Evolutionary conservation across 1,140 invertebrate species (phyloP).

Genomic region (Drosophila leontia): DNA sequence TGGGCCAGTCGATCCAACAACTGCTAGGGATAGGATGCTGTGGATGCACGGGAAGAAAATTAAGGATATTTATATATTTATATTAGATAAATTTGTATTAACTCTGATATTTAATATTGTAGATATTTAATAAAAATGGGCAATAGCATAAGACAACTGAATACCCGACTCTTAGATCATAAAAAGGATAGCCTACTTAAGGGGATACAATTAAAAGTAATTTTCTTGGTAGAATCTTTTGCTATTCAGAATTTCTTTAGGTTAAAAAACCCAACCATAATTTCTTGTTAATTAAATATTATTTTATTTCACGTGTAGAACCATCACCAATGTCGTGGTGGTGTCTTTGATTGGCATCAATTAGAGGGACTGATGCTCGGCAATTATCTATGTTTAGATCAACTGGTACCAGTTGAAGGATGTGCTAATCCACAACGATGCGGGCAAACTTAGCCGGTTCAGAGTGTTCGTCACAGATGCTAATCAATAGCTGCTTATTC

Average conservation of each 20-base stretch:
- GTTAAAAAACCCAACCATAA: neutral
- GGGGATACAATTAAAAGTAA: neutral
- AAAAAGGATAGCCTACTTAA: neutral
- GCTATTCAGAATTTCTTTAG: neutral
- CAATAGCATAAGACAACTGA: neutral
- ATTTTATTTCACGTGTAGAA: neutral
- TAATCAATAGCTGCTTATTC: slow-evolving; percentile 61
- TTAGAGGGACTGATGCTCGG: slow-evolving; percentile 53
- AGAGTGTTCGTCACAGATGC: slow-evolving; percentile 39
- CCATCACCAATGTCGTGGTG: slow-evolving; percentile 17
- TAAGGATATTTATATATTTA: neutral
- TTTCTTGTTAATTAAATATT: no score
- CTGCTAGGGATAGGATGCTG: slow-evolving; percentile 44
- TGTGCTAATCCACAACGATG: slow-evolving; percentile 66
- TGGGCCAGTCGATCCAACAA: slow-evolving; percentile 62
- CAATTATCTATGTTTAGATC: slow-evolving; percentile 68
- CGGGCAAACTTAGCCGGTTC: slow-evolving; percentile 29
- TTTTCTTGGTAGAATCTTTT: neutral
- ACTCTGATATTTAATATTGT: neutral
- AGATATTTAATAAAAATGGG: neutral
- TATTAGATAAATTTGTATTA: neutral
- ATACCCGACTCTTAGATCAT: neutral
- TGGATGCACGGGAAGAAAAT: neutral
- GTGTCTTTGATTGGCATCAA: slow-evolving; percentile 68
- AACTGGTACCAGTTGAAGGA: slow-evolving; percentile 80